phyloP scores from a whole-genome alignment of 1,140 invertebrate genomes.

The Vollenhovia emeryi region DNA sequence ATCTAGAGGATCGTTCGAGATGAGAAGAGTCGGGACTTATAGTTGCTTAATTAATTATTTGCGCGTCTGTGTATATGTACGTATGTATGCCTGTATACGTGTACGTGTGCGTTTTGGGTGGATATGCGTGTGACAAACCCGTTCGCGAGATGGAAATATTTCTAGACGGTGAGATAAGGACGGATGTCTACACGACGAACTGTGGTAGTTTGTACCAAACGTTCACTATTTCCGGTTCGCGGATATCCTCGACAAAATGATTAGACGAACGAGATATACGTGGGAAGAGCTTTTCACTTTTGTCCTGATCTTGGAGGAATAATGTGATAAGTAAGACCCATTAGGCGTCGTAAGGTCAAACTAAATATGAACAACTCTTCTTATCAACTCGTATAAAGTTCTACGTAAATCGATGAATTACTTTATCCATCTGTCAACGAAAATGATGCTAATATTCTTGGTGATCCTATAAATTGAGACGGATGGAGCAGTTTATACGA shows the following conservation, averaged over 20 bases:
- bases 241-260: slow-evolving; percentile 23
- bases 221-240: slow-evolving; percentile 15
- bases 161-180: slow-evolving; percentile 20
- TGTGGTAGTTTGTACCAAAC: slow-evolving; percentile 50
- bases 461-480: slow-evolving; percentile 30
- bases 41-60: slow-evolving; percentile 63
- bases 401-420: not conserved
- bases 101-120: not conserved
- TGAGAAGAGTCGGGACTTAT: slow-evolving; percentile 52
- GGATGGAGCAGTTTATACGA: slow-evolving; percentile 24
- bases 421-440: slow-evolving; percentile 35
- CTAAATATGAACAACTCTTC: not conserved
- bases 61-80: not conserved
- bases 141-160: slow-evolving; percentile 17
- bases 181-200: slow-evolving; percentile 59
- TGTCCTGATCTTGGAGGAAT: not conserved
- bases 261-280: slow-evolving; percentile 5
- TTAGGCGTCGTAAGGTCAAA: not conserved
- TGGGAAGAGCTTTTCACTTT: slow-evolving; percentile 27
- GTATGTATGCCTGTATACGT: not conserved
- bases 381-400: not conserved
- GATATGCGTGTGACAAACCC: not conserved
- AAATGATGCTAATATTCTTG: slow-evolving; percentile 35
- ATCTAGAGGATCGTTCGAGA: slow-evolving; percentile 48
- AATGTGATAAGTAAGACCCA: slow-evolving; percentile 37